Conservation (phyloP, 2,113 vertebrate genomes). For the Nematolebias whitei region DNA sequence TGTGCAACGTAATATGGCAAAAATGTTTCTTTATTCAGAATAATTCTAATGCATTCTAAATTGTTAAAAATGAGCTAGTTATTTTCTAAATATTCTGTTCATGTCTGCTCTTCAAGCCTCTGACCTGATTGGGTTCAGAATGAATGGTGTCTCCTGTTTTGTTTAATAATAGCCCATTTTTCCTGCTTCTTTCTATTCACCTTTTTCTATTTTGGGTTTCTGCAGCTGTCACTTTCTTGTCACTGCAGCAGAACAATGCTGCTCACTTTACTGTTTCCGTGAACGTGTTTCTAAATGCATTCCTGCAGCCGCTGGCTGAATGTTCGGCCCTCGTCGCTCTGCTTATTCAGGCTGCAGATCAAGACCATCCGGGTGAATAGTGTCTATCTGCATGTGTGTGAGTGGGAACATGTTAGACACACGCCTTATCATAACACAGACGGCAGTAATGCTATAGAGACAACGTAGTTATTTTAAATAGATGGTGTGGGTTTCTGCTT, state of each 20-base stretch:
- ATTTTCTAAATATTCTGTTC: too few species aligned
- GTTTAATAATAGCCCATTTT: slow-evolving; percentile 33
- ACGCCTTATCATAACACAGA: slow-evolving; percentile 72
- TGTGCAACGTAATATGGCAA: too few species aligned
- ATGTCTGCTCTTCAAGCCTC: too few species aligned
- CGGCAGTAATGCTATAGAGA: slow-evolving; percentile 23
- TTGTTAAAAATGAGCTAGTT: too few species aligned
- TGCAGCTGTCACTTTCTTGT: slow-evolving; percentile 69
- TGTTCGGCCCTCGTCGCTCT: slow-evolving; percentile 58
- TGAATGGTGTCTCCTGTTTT: slow-evolving; percentile 13
- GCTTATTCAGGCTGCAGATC: slow-evolving; percentile 76
- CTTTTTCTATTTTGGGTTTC: slow-evolving; percentile 18
- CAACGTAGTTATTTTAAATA: slow-evolving; percentile 71
- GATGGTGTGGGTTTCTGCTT: slow-evolving; percentile 58
- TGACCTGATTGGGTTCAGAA: too few species aligned
- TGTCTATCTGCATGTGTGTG: slow-evolving; percentile 36
- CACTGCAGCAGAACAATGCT: slow-evolving; percentile 49
- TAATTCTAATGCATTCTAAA: too few species aligned
- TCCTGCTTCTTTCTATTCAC: slow-evolving; percentile 14
- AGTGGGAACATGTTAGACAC: slow-evolving; percentile 57
- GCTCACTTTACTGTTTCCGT: slow-evolving; percentile 42
- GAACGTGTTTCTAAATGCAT: slow-evolving; percentile 53
- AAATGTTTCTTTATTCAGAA: too few species aligned
- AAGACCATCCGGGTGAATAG: slow-evolving; percentile 57
- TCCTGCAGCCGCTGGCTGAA: slow-evolving; percentile 50